Evolutionary conservation across 2,113 vertebrate species (phyloP).

Genomic region (Entomyzon cyanotis): DNA sequence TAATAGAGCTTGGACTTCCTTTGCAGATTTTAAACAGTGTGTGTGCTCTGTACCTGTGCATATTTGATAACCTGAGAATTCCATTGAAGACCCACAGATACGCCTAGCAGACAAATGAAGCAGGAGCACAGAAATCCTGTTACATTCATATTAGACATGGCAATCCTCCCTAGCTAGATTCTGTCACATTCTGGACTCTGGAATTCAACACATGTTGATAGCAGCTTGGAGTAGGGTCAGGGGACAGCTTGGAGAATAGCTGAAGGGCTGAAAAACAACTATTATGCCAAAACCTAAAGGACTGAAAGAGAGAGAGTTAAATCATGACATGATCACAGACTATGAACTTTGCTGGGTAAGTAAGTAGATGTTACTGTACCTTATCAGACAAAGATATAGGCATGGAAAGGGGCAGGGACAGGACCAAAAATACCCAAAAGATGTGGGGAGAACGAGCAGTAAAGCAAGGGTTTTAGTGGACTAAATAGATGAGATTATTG

Average conservation of each 20-base stretch:
- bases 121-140: not conserved
- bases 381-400: not conserved
- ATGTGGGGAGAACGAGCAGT: not conserved
- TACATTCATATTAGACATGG: not conserved
- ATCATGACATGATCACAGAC: not conserved
- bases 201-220: not conserved
- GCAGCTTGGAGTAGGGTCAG: not conserved
- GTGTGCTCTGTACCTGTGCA: rapidly evolving
- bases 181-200: not conserved
- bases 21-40: not conserved
- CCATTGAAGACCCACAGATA: not conserved
- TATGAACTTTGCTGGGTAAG: not conserved
- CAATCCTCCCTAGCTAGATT: not conserved
- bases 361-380: not conserved
- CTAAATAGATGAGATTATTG: not conserved
- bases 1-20: not conserved
- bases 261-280: not conserved
- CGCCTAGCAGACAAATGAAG: not conserved
- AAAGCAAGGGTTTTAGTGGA: not conserved
- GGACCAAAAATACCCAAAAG: not conserved
- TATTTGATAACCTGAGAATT: not conserved
- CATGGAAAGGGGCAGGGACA: not conserved
- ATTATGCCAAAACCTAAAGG: not conserved
- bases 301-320: not conserved
- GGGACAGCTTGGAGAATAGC: not conserved